A percentile compares a stretch with the other conserved stretches of the same genome.
phyloP scores from a whole-genome alignment of 2,797 vertebrate genomes.

The Coracias cyanogaster region DNA sequence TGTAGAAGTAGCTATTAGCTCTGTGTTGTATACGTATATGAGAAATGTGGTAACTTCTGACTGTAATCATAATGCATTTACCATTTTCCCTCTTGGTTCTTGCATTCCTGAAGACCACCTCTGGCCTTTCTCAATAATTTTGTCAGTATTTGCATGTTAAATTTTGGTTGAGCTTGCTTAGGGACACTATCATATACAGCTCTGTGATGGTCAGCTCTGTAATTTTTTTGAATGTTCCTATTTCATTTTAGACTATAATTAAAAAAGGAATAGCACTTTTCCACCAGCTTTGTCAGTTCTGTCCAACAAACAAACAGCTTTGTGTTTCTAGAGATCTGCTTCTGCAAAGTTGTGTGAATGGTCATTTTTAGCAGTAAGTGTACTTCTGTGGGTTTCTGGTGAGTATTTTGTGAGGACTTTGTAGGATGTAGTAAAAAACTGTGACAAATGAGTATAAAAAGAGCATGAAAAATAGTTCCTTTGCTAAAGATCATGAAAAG shows the following conservation, averaged over 20 bases:
- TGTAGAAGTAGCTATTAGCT: background rate
- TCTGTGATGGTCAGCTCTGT: background rate
- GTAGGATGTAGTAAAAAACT: background rate
- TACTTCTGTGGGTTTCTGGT: background rate
- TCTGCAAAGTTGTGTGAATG: background rate
- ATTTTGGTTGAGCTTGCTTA: background rate
- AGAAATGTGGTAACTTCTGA: background rate
- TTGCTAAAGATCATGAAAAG: background rate
- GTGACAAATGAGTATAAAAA: background rate
- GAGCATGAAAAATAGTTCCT: background rate
- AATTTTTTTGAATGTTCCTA: background rate
- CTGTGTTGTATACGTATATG: background rate
- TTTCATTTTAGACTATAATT: background rate
- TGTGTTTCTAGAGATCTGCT: background rate
- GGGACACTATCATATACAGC: background rate
- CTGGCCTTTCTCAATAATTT: background rate
- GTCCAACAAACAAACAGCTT: background rate
- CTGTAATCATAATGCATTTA: background rate
- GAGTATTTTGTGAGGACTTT: background rate
- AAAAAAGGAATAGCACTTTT: background rate
- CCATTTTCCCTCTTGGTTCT: background rate
- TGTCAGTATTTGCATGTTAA: background rate
- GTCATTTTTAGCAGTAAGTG: background rate
- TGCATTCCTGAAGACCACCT: background rate
- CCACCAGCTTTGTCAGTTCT: background rate